Evolutionary conservation across 2,113 vertebrate genomes (phyloP).

Genomic region (Miniopterus natalensis): DNA sequence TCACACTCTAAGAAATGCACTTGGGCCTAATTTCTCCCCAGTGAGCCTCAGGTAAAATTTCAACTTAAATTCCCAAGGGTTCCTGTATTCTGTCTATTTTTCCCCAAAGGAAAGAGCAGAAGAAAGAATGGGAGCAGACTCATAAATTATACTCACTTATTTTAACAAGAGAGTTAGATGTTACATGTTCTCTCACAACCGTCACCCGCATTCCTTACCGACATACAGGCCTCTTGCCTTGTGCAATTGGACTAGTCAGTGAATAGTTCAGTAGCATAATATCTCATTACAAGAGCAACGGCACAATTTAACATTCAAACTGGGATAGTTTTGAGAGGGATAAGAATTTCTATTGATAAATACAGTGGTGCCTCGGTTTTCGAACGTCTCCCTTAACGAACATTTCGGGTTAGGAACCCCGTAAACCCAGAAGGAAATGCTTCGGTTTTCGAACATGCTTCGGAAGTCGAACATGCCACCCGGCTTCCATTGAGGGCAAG

Average conservation of each 20-base stretch:
- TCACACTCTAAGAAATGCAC: neutral
- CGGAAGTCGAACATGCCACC: no score
- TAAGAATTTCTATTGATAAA: neutral
- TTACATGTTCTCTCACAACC: neutral
- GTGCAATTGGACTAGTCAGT: neutral
- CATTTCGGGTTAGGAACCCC: no score
- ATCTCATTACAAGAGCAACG: neutral
- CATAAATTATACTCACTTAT: neutral
- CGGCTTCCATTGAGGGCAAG: no score
- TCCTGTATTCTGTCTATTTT: neutral
- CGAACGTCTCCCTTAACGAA: no score
- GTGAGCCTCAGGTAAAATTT: neutral
- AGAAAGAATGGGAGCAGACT: neutral
- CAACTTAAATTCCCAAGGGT: neutral
- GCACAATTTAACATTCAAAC: conserved; percentile 19
- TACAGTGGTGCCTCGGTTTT: neutral
- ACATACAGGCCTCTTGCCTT: neutral
- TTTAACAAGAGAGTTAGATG: neutral
- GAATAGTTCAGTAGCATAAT: neutral
- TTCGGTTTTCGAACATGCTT: no score
- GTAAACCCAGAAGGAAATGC: no score
- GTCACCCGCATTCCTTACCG: neutral
- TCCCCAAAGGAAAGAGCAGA: neutral
- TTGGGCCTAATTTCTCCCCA: neutral
- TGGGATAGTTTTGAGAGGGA: neutral